phyloP scores from a whole-genome alignment of 2,113 vertebrate genomes.

The Zootoca vivipara region DNA sequence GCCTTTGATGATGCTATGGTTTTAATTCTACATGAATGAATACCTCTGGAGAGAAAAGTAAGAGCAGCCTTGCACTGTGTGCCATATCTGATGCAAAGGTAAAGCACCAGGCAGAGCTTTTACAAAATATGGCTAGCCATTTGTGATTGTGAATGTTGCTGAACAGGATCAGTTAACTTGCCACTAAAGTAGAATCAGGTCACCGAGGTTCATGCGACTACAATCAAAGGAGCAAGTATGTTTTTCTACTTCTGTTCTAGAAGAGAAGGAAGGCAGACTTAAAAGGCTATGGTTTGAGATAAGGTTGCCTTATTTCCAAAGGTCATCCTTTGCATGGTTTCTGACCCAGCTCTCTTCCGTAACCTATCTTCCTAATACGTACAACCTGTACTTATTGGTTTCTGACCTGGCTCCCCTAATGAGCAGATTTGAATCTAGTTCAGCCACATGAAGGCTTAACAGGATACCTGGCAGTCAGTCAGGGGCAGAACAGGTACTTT shows the following conservation, averaged over 20 bases:
- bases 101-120: background rate
- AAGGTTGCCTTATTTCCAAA: background rate
- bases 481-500: background rate
- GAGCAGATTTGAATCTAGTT: background rate
- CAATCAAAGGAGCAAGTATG: background rate
- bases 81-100: background rate
- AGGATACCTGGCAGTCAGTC: background rate
- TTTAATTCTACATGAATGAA: background rate
- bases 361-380: background rate
- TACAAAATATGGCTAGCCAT: background rate
- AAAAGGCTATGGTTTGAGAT: background rate
- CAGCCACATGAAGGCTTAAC: background rate
- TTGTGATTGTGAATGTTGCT: background rate
- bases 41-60: background rate
- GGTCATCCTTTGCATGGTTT: background rate
- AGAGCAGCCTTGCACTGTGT: background rate
- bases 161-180: background rate
- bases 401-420: background rate
- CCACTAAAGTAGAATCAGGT: background rate
- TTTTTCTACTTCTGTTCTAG: conserved; percentile 6
- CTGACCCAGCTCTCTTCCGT: background rate
- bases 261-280: background rate
- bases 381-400: background rate
- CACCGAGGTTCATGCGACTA: background rate
- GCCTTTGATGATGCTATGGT: too few relatives aligned